Conservation (phyloP, 2,113 vertebrate species). For the Raja brachyura region DNA sequence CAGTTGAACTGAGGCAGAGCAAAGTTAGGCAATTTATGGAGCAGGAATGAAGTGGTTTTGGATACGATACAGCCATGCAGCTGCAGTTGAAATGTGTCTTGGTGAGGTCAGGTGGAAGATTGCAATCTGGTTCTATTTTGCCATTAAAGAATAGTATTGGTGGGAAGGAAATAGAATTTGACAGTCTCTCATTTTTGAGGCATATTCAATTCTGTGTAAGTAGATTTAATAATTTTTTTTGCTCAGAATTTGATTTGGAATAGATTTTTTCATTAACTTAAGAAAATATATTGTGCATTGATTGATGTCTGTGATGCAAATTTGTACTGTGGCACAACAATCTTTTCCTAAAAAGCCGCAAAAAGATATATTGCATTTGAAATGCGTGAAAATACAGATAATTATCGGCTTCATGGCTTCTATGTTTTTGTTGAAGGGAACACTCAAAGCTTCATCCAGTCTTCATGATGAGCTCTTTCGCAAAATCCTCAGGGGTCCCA, state of each 20-base stretch:
- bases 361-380: not conserved
- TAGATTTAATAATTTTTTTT: not conserved
- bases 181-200: not conserved
- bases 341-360: not conserved
- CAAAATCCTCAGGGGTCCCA: constrained; percentile 82
- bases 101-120: too few species aligned
- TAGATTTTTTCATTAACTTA: not conserved
- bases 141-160: too few species aligned
- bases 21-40: too few species aligned
- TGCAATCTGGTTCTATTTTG: too few species aligned
- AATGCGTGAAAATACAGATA: not conserved
- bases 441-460: constrained; percentile 74
- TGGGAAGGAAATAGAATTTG: too few species aligned
- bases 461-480: constrained; percentile 81
- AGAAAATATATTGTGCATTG: not conserved
- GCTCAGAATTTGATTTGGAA: not conserved
- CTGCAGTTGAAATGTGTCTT: too few species aligned
- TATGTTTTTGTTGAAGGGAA: constrained; percentile 59
- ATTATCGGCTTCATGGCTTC: not conserved
- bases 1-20: too few species aligned
- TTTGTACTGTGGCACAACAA: too few species aligned
- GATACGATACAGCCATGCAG: too few species aligned
- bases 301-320: not conserved
- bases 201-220: not conserved
- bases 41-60: too few species aligned